Conservation (phyloP, 1,140 invertebrate genomes). For the Eumeta japonica region DNA sequence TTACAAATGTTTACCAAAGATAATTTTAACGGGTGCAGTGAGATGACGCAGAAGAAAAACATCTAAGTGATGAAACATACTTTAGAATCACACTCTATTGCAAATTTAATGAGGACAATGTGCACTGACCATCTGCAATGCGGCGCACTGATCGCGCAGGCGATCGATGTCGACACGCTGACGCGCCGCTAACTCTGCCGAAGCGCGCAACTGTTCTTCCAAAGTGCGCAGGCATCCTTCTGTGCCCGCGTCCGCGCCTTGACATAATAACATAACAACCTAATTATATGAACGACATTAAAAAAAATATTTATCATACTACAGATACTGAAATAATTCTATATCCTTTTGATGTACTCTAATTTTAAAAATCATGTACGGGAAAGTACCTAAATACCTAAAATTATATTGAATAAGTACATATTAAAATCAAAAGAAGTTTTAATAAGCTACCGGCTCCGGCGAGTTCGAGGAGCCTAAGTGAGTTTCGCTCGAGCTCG, state of each 20-base stretch:
- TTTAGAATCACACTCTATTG: too few species aligned
- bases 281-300: constrained; percentile 30
- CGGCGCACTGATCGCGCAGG: constrained; percentile 65
- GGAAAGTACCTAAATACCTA: too few species aligned
- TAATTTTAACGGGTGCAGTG: background rate
- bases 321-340: too few species aligned
- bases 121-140: constrained; percentile 61
- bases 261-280: background rate
- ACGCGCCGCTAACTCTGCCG: constrained; percentile 69
- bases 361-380: too few species aligned
- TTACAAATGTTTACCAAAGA: background rate
- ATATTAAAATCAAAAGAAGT: too few species aligned
- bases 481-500: constrained; percentile 71
- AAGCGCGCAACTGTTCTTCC: constrained; percentile 71
- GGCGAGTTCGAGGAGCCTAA: constrained; percentile 68
- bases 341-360: too few species aligned
- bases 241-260: constrained; percentile 53
- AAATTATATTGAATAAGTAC: too few species aligned
- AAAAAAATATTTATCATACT: too few species aligned
- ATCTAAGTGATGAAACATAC: background rate
- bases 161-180: constrained; percentile 76
- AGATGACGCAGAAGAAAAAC: background rate
- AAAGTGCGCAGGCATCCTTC: constrained; percentile 70
- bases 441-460: too few species aligned
- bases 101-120: background rate